phyloP scores from a whole-genome alignment of 2,113 vertebrate genomes.

The Platichthys flesus region DNA sequence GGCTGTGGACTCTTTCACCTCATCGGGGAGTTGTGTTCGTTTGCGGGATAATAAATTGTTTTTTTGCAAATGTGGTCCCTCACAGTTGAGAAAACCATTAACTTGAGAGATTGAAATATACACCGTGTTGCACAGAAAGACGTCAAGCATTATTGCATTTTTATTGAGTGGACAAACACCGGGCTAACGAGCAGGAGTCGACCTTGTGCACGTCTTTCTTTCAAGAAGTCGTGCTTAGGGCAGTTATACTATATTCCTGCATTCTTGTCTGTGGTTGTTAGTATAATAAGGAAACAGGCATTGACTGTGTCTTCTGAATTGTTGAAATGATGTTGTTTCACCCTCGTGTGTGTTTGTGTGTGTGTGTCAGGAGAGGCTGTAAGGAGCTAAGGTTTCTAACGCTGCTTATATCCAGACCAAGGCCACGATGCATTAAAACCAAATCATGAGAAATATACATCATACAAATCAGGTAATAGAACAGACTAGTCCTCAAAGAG shows the following conservation, averaged over 20 bases:
- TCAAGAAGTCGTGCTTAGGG: slow-evolving; percentile 24
- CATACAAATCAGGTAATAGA: not conserved
- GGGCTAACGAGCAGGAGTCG: slow-evolving; percentile 53
- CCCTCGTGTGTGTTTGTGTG: no score
- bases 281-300: slow-evolving; percentile 1
- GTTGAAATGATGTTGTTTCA: not conserved
- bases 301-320: slow-evolving; percentile 5
- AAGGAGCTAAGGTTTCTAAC: not conserved
- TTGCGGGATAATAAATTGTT: slow-evolving; percentile 67
- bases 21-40: slow-evolving; percentile 71
- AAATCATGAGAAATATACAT: not conserved
- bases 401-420: not conserved
- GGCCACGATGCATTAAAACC: not conserved
- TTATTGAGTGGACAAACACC: slow-evolving; percentile 58
- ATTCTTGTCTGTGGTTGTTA: slow-evolving; percentile 8
- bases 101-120: slow-evolving; percentile 72
- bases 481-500: no score
- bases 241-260: slow-evolving; percentile 16
- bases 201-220: slow-evolving; percentile 33
- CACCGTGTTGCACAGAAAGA: slow-evolving; percentile 56
- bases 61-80: slow-evolving; percentile 69
- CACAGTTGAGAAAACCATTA: slow-evolving; percentile 66
- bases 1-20: slow-evolving; percentile 63
- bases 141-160: slow-evolving; percentile 68
- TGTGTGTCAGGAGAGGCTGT: not conserved